Evolutionary conservation across 37 sponge, comb jelly and placozoan genomes (phyloP).

Genomic region (Chondrosia reniformis): DNA sequence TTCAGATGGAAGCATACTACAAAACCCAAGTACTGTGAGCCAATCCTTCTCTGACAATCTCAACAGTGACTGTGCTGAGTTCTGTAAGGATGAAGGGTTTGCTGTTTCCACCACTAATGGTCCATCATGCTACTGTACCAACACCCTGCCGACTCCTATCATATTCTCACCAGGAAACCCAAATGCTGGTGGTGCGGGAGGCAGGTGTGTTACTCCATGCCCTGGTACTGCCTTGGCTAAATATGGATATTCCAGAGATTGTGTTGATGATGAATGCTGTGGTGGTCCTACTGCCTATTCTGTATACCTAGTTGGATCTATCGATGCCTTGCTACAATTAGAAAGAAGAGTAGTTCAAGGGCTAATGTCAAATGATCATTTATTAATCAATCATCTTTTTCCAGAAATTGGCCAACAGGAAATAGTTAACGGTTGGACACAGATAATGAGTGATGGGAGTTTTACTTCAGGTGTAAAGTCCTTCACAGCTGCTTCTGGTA

Average conservation of each 20-base stretch:
- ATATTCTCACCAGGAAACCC: neutral
- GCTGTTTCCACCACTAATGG: neutral
- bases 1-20: neutral
- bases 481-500: neutral
- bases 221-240: neutral
- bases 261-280: neutral
- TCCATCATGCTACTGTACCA: neutral
- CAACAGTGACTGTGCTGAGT: neutral
- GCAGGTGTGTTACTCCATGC: neutral
- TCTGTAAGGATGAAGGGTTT: neutral
- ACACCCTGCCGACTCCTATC: neutral
- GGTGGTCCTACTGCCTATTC: neutral
- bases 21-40: too few species aligned
- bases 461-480: neutral
- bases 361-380: neutral
- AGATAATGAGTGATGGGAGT: too few species aligned
- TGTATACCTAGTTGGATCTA: neutral
- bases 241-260: neutral
- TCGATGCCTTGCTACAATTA: neutral
- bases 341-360: neutral
- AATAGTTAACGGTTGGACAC: too few species aligned
- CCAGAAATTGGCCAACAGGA: too few species aligned
- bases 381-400: too few species aligned
- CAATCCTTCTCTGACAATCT: neutral
- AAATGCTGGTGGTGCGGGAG: neutral